Evolutionary conservation across 2,797 vertebrate species (phyloP), one percentile per base, ranked within the genome.

Genomic region (Sebastes steindachneri): DNA sequence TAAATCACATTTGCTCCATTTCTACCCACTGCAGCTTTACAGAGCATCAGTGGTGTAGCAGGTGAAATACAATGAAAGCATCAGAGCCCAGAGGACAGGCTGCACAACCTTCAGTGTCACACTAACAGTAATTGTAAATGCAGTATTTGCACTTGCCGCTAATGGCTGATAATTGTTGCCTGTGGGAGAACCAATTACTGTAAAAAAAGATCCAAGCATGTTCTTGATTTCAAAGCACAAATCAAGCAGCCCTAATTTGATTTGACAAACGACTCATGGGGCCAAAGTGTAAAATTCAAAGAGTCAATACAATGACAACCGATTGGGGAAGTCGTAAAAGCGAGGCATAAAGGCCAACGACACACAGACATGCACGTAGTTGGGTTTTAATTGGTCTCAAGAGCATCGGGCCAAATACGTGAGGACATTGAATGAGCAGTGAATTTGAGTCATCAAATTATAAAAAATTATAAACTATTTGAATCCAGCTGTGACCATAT

Each of bases 131-230:
- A 86, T 89, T 88, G 82, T 62, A 88, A 90, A 88, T 74, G 75
- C 86, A 65, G 85, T 89, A 90, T 93, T 94, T 92, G 84, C 88
- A 88, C 88, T 88, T 26, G 48, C 60, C 15, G 11, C 89, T 94
- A 95, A 94, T 90, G 85, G 81, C 80, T 76, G 86, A 73, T 93
- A 93, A 93, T 92, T 90, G 84, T 81, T 85, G 83, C 92, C 89
- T 82, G 77, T 85, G 86, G 86, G 93, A 90, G 81, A 83, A 77
- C 73, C 83, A 92, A 93, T 94, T 93, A 91, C 26, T 59, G 54
- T 48, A 11, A 29, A 48, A 80, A 64, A 64, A 66, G 68, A 85
- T 73, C 76, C 19, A 57, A 79, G 73, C 59, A 76, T 74, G 81
- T 82, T 84, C 82, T 87, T 83, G 57, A 87, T 89, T 91, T 92